Conservation (phyloP, 2,113 vertebrate species). For the Scortum barcoo region DNA sequence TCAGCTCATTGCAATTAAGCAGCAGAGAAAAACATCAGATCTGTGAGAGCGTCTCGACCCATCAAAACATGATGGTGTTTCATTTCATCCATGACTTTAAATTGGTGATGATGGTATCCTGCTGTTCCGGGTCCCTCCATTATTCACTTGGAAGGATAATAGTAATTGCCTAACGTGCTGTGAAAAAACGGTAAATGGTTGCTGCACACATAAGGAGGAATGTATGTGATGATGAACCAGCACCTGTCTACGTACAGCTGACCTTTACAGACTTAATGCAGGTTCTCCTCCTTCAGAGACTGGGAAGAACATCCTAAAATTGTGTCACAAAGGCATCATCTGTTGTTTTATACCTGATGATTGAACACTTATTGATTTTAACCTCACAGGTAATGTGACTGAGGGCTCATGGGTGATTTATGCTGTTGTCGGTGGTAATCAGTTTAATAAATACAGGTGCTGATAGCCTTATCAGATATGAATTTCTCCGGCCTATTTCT, state of each 20-base stretch:
- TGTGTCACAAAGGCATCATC: background rate
- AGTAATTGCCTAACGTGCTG: constrained; percentile 67
- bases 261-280: background rate
- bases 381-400: background rate
- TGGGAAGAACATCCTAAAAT: background rate
- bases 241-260: background rate
- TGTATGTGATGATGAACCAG: constrained; percentile 9
- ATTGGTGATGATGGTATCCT: constrained; percentile 63
- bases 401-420: background rate
- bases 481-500: constrained; percentile 5
- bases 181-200: constrained; percentile 62
- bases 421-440: constrained; percentile 9
- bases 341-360: background rate
- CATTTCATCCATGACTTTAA: constrained; percentile 64
- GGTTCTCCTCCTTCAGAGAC: background rate
- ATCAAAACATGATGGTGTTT: constrained; percentile 50
- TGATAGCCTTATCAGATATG: constrained; percentile 4
- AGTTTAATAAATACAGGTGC: constrained; percentile 7
- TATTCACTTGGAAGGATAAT: constrained; percentile 67
- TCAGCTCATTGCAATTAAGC: constrained; percentile 42
- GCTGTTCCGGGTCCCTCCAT: constrained; percentile 56
- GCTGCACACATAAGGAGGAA: constrained; percentile 33
- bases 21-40: constrained; percentile 27
- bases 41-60: constrained; percentile 56
- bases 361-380: background rate